These are phyloP conservation scores for Macrochelys suwanniensis DNA, from an alignment of 2,797 vertebrate species.

Conservation along the genomic window DNA sequence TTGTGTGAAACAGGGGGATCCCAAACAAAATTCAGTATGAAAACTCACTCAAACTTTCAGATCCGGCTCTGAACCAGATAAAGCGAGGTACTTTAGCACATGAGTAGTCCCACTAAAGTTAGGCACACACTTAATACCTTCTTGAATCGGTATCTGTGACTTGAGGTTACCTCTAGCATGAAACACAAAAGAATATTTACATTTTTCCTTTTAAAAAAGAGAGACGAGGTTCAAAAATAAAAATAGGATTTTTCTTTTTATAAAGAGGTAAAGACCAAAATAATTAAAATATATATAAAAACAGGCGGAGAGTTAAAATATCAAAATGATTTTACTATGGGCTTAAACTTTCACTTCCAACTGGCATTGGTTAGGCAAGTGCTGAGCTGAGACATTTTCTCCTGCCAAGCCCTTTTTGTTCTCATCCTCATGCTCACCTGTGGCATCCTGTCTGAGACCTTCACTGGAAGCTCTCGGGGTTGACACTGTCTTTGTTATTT, in stretches of 20 bases:
- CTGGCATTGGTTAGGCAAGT: background rate
- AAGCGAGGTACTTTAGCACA: background rate
- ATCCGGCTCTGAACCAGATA: background rate
- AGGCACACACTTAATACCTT: background rate
- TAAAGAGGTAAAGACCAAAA: background rate
- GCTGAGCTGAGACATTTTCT: background rate
- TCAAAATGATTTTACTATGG: background rate
- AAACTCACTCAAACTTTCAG: background rate
- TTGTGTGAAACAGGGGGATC: background rate
- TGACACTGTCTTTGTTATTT: background rate
- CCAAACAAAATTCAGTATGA: background rate
- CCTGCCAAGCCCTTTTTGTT: background rate
- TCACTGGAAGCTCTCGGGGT: background rate
- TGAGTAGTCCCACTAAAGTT: background rate
- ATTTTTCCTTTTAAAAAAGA: background rate
- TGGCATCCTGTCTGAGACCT: background rate
- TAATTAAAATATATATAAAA: background rate
- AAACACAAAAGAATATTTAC: background rate
- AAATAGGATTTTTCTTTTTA: background rate
- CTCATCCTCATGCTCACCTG: background rate
- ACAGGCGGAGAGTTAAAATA: background rate
- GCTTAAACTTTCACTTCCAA: slow-evolving; percentile 12
- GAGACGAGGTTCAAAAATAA: background rate
- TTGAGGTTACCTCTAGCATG: background rate
- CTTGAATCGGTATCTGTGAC: background rate